A percentile compares a stretch with the other conserved stretches of the same genome.
Conservation (phyloP, 2,888 invertebrate genomes). For the Tiliacea aurago region DNA sequence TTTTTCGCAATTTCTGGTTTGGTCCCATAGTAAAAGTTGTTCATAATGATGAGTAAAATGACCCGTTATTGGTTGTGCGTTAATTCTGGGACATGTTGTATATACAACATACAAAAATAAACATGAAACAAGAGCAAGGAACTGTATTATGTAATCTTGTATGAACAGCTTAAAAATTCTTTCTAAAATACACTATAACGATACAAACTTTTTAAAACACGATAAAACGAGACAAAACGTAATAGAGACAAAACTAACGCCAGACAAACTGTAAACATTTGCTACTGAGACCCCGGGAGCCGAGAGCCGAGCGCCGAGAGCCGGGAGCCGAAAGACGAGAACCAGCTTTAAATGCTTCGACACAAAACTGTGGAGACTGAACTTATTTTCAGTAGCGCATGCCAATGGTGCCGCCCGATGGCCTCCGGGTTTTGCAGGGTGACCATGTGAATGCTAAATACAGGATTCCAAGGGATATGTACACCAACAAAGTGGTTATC, state of each 20-base stretch:
- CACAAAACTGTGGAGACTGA: slow-evolving; percentile 55
- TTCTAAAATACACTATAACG: not conserved
- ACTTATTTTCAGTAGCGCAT: slow-evolving; percentile 64
- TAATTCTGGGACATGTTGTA: too few relatives aligned
- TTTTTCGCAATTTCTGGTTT: too few relatives aligned
- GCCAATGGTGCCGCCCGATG: slow-evolving; percentile 48
- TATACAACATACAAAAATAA: too few relatives aligned
- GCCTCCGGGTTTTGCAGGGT: slow-evolving; percentile 34
- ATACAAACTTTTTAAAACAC: slow-evolving; percentile 8
- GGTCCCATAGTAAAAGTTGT: too few relatives aligned
- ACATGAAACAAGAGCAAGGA: too few relatives aligned
- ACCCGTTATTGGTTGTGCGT: too few relatives aligned
- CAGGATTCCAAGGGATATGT: not conserved
- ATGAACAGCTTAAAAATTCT: too few relatives aligned
- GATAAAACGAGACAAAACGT: slow-evolving; percentile 18
- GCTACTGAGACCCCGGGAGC: slow-evolving; percentile 28
- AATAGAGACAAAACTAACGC: slow-evolving; percentile 33
- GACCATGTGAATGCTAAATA: slow-evolving; percentile 19
- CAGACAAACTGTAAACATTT: slow-evolving; percentile 54
- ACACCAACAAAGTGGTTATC: not conserved
- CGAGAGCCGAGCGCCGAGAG: slow-evolving; percentile 13
- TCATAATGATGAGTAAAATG: too few relatives aligned
- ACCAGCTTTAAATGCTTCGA: slow-evolving; percentile 54
- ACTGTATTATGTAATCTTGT: too few relatives aligned
- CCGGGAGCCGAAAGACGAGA: slow-evolving; percentile 32